phyloP scores from a whole-genome alignment of 2,797 vertebrate species.

The Limosa lapponica region DNA sequence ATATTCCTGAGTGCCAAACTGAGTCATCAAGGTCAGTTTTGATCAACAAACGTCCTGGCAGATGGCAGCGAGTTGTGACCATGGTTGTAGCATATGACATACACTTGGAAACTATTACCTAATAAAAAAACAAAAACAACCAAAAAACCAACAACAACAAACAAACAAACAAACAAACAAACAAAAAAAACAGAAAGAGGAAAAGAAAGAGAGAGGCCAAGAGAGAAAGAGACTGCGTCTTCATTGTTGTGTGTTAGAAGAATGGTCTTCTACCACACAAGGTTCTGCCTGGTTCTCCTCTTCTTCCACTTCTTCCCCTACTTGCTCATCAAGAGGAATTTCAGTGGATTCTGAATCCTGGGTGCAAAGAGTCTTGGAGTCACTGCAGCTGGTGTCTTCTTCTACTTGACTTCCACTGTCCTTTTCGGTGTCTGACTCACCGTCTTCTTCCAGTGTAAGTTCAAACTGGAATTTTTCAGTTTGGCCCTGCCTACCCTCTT shows the following conservation, averaged over 20 bases:
- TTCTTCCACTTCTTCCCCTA: conserved; percentile 87
- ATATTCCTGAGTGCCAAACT: conserved; percentile 99
- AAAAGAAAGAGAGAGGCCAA: not conserved
- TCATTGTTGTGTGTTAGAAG: conserved; percentile 88
- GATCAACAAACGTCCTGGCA: conserved; percentile 82
- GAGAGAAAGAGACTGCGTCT: conserved; percentile 62
- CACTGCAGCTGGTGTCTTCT: conserved; percentile 96
- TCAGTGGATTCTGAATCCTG: conserved; percentile 98
- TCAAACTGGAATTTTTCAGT: conserved; percentile 99
- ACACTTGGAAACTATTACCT: conserved; percentile 84
- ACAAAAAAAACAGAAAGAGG: not conserved
- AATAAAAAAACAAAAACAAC: conserved; percentile 18
- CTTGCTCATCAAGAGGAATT: conserved; percentile 95
- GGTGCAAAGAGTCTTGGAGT: conserved; percentile 98
- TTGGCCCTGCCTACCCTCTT: conserved; percentile 88
- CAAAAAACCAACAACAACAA: not conserved
- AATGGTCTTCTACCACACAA: conserved; percentile 80
- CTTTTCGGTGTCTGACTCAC: conserved; percentile 97
- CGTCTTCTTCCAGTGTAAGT: conserved; percentile 95
- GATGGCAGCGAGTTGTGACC: conserved; percentile 82
- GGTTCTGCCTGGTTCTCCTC: conserved; percentile 81
- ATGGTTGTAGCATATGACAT: conserved; percentile 84
- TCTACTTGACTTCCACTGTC: conserved; percentile 96
- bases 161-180: not conserved
- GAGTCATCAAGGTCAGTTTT: conserved; percentile 87